Evolutionary conservation across 2,888 invertebrate genomes (phyloP).

Genomic region (Coenonympha glycerion): DNA sequence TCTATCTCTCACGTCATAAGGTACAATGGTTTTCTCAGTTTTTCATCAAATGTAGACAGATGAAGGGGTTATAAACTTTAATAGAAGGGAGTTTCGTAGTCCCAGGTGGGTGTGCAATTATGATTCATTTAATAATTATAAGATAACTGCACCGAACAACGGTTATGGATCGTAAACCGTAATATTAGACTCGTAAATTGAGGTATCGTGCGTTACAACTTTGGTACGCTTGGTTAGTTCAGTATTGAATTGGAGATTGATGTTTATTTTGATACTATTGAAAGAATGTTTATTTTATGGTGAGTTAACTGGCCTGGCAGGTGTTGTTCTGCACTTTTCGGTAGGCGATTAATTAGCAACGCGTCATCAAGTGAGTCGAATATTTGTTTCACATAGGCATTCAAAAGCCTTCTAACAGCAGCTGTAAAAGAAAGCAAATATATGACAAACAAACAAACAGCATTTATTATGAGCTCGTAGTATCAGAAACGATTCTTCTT

Average conservation of each 20-base stretch:
- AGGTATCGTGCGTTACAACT: not conserved
- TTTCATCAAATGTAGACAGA: not conserved
- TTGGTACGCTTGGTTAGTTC: not conserved
- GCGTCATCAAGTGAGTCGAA: too few species aligned
- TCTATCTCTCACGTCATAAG: not conserved
- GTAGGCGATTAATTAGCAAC: too few species aligned
- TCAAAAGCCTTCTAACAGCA: too few species aligned
- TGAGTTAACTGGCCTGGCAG: too few species aligned
- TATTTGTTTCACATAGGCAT: too few species aligned
- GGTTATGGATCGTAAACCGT: not conserved
- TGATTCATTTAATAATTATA: slow-evolving; percentile 20
- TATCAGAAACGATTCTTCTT: too few species aligned
- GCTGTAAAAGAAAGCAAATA: too few species aligned
- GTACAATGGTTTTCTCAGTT: not conserved
- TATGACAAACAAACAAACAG: too few species aligned
- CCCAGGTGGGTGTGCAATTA: slow-evolving; percentile 23
- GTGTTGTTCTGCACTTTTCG: too few species aligned
- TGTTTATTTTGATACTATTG: not conserved
- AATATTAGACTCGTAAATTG: not conserved
- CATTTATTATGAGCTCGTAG: too few species aligned
- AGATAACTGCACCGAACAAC: not conserved
- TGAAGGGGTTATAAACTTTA: not conserved
- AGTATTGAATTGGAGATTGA: not conserved
- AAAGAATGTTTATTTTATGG: too few species aligned
- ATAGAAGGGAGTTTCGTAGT: slow-evolving; percentile 12